Percentiles rank a stretch among this genome's conserved stretches.
phyloP scores from a whole-genome alignment of 2,797 vertebrate species.

The Protonibea diacanthus region DNA sequence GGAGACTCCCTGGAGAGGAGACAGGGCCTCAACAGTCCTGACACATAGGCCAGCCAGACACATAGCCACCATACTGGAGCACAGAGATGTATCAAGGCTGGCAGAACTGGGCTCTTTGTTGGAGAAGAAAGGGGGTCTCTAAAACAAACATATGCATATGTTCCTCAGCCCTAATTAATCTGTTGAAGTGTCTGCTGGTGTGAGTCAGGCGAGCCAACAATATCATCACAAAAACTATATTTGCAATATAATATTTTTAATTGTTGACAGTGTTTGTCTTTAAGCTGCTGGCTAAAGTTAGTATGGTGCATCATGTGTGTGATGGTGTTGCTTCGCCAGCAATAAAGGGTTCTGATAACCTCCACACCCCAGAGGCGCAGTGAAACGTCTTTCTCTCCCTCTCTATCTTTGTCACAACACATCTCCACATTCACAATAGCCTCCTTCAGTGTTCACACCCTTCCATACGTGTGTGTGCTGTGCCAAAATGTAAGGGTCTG shows the following conservation, averaged over 20 bases:
- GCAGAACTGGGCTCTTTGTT: slow-evolving; percentile 64
- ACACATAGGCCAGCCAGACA: slow-evolving; percentile 61
- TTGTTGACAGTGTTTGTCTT: no score
- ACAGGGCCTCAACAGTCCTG: slow-evolving; percentile 63
- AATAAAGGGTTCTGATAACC: slow-evolving; percentile 17
- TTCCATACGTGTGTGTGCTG: slow-evolving; percentile 9
- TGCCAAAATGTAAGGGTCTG: slow-evolving; percentile 23
- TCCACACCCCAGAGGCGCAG: slow-evolving; percentile 15
- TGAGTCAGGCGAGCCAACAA: neutral
- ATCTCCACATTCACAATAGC: slow-evolving; percentile 16
- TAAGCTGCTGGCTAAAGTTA: neutral
- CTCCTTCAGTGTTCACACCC: slow-evolving; percentile 24
- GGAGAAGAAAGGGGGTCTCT: slow-evolving; percentile 50
- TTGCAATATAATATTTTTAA: neutral
- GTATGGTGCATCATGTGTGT: neutral
- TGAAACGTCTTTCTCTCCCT: slow-evolving; percentile 1
- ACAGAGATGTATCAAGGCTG: slow-evolving; percentile 52
- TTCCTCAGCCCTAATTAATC: slow-evolving; percentile 42
- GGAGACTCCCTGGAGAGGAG: slow-evolving; percentile 72
- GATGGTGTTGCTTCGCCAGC: slow-evolving; percentile 13
- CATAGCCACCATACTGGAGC: slow-evolving; percentile 54
- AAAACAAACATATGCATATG: slow-evolving; percentile 66
- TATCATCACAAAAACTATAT: neutral
- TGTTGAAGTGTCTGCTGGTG: slow-evolving; percentile 20
- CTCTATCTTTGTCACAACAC: slow-evolving; percentile 14